Evolutionary conservation across 2,797 vertebrate genomes (phyloP).

Genomic region (Odontamblyopus rebecca): DNA sequence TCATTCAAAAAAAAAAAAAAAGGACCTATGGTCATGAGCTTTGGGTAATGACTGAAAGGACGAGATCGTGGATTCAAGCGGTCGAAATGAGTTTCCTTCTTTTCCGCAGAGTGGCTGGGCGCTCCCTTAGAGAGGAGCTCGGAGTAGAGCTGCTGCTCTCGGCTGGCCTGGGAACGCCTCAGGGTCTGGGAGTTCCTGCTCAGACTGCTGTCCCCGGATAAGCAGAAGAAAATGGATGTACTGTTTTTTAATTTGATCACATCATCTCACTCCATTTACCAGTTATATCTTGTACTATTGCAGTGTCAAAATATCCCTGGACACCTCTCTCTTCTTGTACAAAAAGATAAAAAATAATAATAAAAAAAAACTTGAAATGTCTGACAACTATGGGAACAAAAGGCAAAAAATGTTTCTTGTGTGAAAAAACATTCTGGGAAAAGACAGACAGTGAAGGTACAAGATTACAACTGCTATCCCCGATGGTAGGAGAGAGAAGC

Average conservation of each 20-base stretch:
- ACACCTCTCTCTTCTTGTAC: conserved; percentile 21
- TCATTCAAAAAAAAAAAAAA: too few relatives aligned
- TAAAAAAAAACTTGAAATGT: background rate
- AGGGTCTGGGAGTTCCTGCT: too few relatives aligned
- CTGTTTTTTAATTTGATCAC: conserved; percentile 20
- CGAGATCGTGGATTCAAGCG: too few relatives aligned
- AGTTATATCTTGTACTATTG: conserved; percentile 37
- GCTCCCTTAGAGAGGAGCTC: too few relatives aligned
- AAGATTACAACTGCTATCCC: background rate
- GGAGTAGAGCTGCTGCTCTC: too few relatives aligned
- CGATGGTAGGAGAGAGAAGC: background rate
- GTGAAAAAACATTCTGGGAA: conserved; percentile 3
- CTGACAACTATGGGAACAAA: conserved; percentile 2
- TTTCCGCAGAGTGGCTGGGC: too few relatives aligned
- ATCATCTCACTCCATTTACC: conserved; percentile 30
- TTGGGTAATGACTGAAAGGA: too few relatives aligned
- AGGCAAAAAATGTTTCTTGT: conserved; percentile 9
- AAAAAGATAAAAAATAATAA: conserved; percentile 13
- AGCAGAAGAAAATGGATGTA: too few relatives aligned
- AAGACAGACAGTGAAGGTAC: background rate
- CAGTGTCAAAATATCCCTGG: conserved; percentile 40
- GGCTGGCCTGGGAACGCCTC: too few relatives aligned
- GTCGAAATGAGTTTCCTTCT: too few relatives aligned
- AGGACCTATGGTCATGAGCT: too few relatives aligned
- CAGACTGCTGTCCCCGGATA: too few relatives aligned